Evolutionary conservation across 2,888 invertebrate genomes (phyloP), one percentile per base, ranked within the genome.

Genomic region (Caenorhabditis sp.): DNA sequence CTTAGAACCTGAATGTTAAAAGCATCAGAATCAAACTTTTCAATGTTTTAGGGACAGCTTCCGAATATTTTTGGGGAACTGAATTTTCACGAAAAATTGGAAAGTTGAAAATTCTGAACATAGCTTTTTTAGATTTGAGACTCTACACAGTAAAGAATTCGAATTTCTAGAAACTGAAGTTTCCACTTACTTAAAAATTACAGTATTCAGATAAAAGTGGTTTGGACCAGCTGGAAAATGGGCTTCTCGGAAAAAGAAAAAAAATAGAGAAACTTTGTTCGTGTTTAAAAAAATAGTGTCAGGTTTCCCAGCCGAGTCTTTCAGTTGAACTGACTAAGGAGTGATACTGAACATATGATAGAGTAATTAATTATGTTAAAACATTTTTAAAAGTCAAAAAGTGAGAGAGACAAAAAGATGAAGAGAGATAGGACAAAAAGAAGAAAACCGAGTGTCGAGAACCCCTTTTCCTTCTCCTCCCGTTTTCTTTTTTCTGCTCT

Each of bases 401-500:
- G 38, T 24, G 24, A 44, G 56, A 56, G 44, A 56, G 41, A 64
- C 26, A 56, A 64, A 54, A 31, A 44, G 56, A 74, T 38, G 54
- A 47, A 41, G 54, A 59, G 56, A 64, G 47, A 74, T 59, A 61
- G 59, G 59, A 51, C 63, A 51, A 63, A 41, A 63, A 35, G 41
- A 61, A 51, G 63, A 63, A n/a, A 54, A 73, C 35, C 26, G 58
- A 41, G 63, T n/a, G 54, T 59, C 35, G 44, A 28, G 68, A 68
- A 68, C 68, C 68, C 68, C 41, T 66, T 66, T 54, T 66, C 38
- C 68, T 58, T 28, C 47, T 56, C 38, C 54, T 38, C 14, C 56
- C 26, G 28, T 73, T 28, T 56, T 61, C 24, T 72, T 51, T 56
- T 63, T 35, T 66, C 44, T 35, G 28, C 72, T 59, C 47, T 59